These are phyloP conservation scores for Conops quadrifasciatus DNA, from an alignment of 2,888 invertebrate genomes.

Conservation along the genomic window DNA sequence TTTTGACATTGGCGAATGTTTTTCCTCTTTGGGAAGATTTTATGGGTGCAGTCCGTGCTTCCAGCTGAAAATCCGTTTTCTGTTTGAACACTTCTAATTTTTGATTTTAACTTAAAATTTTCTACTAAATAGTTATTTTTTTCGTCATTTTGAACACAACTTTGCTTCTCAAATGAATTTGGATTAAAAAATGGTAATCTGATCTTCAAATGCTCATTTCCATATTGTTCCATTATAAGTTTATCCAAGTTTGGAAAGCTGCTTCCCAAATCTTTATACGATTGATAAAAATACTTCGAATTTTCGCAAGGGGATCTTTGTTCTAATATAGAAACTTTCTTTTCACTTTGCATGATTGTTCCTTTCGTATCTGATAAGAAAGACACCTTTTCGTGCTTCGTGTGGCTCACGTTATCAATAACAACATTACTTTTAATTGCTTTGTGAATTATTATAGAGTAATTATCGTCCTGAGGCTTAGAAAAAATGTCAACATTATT, in stretches of 20 bases:
- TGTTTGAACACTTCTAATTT: background rate
- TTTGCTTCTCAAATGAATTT: constrained; percentile 11
- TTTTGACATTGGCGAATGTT: constrained; percentile 23
- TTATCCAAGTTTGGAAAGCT: background rate
- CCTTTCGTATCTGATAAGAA: background rate
- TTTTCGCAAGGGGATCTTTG: background rate
- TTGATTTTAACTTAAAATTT: background rate
- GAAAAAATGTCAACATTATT: constrained; percentile 66
- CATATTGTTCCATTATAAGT: background rate
- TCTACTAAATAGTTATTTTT: background rate
- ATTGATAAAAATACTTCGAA: background rate
- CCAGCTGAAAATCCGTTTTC: too few species aligned
- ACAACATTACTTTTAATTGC: background rate
- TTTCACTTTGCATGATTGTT: constrained; percentile 3
- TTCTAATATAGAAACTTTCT: constrained; percentile 1
- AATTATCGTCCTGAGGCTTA: constrained; percentile 43
- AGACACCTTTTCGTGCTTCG: constrained; percentile 3
- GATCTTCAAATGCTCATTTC: constrained; percentile 15
- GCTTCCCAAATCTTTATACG: constrained; percentile 5
- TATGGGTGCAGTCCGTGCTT: background rate
- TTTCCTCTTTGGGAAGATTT: background rate
- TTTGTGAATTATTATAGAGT: constrained; percentile 25
- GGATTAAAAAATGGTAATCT: background rate
- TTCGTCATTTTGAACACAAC: background rate
- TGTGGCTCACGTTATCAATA: background rate